Conservation (phyloP, 2,888 invertebrate genomes). For the Cantharis lateralis region DNA sequence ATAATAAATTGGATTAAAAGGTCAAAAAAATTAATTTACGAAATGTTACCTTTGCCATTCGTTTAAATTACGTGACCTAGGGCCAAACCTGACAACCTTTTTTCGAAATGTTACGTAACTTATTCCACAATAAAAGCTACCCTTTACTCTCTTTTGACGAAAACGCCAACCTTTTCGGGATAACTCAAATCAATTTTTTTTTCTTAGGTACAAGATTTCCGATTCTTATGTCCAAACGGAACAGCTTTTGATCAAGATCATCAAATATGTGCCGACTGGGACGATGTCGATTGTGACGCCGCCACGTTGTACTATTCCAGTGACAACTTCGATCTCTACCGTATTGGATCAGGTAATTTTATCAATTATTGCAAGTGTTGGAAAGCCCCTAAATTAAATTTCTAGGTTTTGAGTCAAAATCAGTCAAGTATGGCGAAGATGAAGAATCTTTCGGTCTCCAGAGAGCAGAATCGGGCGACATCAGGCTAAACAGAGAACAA, state of each 20-base stretch:
- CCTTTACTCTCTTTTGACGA: no score
- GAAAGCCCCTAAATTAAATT: background rate
- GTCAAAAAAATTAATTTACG: no score
- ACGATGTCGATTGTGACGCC: slow-evolving; percentile 85
- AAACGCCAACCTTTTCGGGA: no score
- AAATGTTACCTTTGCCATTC: no score
- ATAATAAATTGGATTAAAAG: no score
- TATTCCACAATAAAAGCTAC: no score
- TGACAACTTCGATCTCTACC: slow-evolving; percentile 86
- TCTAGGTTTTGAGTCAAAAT: slow-evolving; percentile 68
- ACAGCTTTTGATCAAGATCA: slow-evolving; percentile 91
- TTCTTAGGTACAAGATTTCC: slow-evolving; percentile 73
- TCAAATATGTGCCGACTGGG: slow-evolving; percentile 90
- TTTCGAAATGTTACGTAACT: no score
- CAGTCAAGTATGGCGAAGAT: slow-evolving; percentile 66
- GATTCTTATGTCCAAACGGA: slow-evolving; percentile 87
- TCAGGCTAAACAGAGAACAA: slow-evolving; percentile 52
- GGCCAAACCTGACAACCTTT: no score
- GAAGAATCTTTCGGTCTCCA: slow-evolving; percentile 75
- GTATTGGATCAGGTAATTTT: slow-evolving; percentile 70
- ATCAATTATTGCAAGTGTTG: background rate
- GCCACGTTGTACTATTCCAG: slow-evolving; percentile 79
- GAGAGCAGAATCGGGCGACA: slow-evolving; percentile 70
- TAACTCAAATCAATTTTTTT: no score
- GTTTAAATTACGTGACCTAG: no score